A percentile compares a stretch with the other conserved stretches of the same genome.
phyloP scores from a whole-genome alignment of 64 coral and sea anemone species.

The Acropora tenuis region DNA sequence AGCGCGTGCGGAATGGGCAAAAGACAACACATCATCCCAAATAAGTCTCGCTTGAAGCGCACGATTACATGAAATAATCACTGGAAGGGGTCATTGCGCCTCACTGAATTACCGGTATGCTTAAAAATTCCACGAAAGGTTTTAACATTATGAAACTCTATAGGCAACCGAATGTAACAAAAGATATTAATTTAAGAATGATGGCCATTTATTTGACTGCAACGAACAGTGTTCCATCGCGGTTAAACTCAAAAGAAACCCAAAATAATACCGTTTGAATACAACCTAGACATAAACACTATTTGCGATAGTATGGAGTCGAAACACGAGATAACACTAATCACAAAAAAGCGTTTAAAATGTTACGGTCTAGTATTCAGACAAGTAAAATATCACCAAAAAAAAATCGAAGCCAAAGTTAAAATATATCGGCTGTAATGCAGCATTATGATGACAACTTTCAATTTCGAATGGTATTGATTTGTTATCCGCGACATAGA shows the following conservation, averaged over 20 bases:
- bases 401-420: not conserved
- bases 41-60: too few relatives aligned
- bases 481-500: not conserved
- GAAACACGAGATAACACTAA: not conserved
- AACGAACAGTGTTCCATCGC: not conserved
- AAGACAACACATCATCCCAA: too few relatives aligned
- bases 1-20: too few relatives aligned
- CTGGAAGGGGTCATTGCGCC: too few relatives aligned
- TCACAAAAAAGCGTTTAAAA: not conserved
- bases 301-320: not conserved
- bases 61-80: too few relatives aligned
- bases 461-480: not conserved
- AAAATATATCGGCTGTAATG: not conserved
- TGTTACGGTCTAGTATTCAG: not conserved
- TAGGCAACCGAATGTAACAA: not conserved
- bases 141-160: too few relatives aligned
- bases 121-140: too few relatives aligned
- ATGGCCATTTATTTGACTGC: not conserved
- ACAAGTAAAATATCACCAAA: not conserved
- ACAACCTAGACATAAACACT: slow-evolving; percentile 38
- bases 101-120: too few relatives aligned
- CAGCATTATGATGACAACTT: not conserved
- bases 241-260: not conserved
- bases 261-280: slow-evolving; percentile 9
- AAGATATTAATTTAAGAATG: not conserved